phyloP scores from a whole-genome alignment of 2,797 vertebrate species.

The Zalophus californianus region DNA sequence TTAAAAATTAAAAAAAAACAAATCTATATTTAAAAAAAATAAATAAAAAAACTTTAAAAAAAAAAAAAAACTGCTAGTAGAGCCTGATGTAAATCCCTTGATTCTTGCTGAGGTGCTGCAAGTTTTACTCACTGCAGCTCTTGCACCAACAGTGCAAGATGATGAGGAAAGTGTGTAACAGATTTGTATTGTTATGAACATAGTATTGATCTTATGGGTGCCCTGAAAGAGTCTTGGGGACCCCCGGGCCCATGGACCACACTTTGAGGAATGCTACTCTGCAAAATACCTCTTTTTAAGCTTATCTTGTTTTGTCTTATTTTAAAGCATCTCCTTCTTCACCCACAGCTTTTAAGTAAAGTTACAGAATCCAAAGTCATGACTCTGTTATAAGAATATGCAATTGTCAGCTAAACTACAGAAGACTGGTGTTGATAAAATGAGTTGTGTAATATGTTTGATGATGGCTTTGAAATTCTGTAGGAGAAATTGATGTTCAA shows the following conservation, averaged over 20 bases:
- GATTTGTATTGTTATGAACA: neutral
- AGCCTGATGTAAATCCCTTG: neutral
- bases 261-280: neutral
- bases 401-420: neutral
- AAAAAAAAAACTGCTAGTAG: neutral
- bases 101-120: neutral
- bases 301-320: conserved; percentile 28
- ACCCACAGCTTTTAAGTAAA: conserved; percentile 36
- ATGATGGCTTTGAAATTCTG: neutral
- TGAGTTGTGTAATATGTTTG: conserved; percentile 22
- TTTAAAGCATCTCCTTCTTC: conserved; percentile 40
- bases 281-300: conserved; percentile 21
- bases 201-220: neutral
- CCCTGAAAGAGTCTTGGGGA: neutral
- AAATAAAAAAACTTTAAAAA: too few species aligned
- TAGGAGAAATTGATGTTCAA: neutral
- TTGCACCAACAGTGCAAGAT: neutral
- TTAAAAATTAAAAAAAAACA: too few species aligned
- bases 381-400: neutral
- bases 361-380: conserved; percentile 45
- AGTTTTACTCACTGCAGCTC: neutral
- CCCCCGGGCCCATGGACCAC: neutral
- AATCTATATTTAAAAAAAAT: too few species aligned
- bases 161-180: neutral
- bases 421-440: neutral